Evolutionary conservation across 2,113 vertebrate species (phyloP).

Genomic region (Uropsilus gracilis): DNA sequence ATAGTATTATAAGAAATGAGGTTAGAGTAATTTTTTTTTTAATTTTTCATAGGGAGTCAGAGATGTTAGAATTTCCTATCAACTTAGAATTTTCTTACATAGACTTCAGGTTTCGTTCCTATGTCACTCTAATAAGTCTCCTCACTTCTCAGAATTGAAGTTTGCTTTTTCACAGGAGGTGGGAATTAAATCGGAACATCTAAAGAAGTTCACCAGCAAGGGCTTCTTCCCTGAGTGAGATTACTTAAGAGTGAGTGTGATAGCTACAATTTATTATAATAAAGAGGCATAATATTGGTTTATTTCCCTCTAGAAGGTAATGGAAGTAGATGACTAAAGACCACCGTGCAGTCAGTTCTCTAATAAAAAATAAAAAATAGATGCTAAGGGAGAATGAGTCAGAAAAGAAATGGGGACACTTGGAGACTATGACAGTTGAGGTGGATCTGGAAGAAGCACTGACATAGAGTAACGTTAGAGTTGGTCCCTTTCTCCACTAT

Average conservation of each 20-base stretch:
- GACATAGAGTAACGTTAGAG: neutral
- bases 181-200: neutral
- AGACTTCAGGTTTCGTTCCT: neutral
- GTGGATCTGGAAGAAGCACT: neutral
- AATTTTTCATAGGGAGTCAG: neutral
- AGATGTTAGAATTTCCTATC: conserved; percentile 2
- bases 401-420: neutral
- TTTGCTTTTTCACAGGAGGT: neutral
- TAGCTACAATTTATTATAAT: neutral
- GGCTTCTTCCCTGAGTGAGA: neutral
- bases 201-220: neutral
- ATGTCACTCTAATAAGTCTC: neutral
- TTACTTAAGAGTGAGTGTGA: neutral
- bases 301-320: neutral
- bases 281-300: neutral
- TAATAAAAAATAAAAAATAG: neutral
- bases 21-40: neutral
- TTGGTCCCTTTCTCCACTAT: neutral
- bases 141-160: neutral
- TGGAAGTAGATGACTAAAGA: neutral
- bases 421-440: neutral
- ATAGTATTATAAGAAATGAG: neutral
- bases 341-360: neutral
- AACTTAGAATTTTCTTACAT: neutral
- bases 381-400: neutral